Evolutionary conservation across 2,113 vertebrate genomes (phyloP).

Genomic region (Chunga burmeisteri): DNA sequence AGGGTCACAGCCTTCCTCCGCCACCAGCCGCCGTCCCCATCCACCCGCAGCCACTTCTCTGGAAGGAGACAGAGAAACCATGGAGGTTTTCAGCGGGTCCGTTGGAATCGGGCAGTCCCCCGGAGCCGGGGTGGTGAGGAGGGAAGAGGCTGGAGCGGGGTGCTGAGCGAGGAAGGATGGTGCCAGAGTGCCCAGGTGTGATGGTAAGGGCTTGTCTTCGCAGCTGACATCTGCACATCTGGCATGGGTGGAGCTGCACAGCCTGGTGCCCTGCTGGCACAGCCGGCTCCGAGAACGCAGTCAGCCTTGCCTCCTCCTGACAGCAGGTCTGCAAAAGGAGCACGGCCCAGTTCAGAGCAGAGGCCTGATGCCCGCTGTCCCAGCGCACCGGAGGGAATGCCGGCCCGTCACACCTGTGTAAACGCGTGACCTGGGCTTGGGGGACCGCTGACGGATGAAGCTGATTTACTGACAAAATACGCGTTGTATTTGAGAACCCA

Average conservation of each 20-base stretch:
- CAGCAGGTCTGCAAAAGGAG: not conserved
- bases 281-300: not conserved
- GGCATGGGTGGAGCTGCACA: not conserved
- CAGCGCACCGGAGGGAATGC: not conserved
- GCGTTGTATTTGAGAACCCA: accelerated
- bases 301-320: not conserved
- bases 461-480: not conserved
- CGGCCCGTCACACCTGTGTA: accelerated
- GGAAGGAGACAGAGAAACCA: not conserved
- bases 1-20: not conserved
- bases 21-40: accelerated
- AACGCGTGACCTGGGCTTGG: not conserved
- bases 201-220: not conserved
- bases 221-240: not conserved
- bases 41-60: accelerated
- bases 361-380: not conserved
- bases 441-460: not conserved
- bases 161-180: accelerated
- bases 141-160: not conserved
- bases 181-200: not conserved
- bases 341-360: not conserved
- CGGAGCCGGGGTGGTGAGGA: not conserved
- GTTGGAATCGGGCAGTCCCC: not conserved
- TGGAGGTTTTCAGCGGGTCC: not conserved
- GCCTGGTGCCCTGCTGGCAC: not conserved